A percentile compares a stretch with the other conserved stretches of the same genome.
Evolutionary conservation across 1,140 invertebrate genomes (phyloP).

Genomic region (Drosophila mojavensis): DNA sequence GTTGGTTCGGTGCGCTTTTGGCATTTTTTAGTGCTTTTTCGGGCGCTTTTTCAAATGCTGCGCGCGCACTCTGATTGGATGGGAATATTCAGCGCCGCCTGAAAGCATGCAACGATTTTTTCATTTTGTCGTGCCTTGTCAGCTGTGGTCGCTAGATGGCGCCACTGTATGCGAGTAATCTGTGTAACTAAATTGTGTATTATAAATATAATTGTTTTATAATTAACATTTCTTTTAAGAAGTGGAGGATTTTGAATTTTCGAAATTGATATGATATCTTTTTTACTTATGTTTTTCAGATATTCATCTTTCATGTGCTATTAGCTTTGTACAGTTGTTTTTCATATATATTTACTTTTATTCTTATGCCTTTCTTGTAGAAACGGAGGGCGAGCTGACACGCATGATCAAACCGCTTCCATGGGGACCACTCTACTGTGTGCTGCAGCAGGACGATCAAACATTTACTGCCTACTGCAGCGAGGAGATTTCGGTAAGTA

Average conservation of each 20-base stretch:
- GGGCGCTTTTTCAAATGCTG: slow-evolving; percentile 2
- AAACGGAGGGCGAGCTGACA: slow-evolving; percentile 79
- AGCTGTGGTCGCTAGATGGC: slow-evolving; percentile 28
- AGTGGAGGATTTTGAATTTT: no score
- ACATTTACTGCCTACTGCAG: slow-evolving; percentile 93
- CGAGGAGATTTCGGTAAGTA: slow-evolving; percentile 92
- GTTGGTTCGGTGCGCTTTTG: not conserved
- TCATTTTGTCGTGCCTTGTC: not conserved
- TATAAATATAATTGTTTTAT: no score
- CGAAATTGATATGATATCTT: no score
- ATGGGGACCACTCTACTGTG: slow-evolving; percentile 95
- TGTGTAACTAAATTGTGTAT: no score
- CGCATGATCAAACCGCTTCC: slow-evolving; percentile 84
- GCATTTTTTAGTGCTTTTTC: slow-evolving; percentile 17
- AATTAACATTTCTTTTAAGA: no score
- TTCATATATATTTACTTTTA: not conserved
- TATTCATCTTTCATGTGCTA: no score
- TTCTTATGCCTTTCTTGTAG: slow-evolving; percentile 34
- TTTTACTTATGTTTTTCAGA: no score
- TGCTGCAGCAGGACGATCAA: slow-evolving; percentile 93
- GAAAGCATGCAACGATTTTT: slow-evolving; percentile 45
- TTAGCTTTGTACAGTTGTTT: no score
- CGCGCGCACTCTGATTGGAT: slow-evolving; percentile 13
- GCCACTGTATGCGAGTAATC: slow-evolving; percentile 3
- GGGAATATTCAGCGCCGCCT: slow-evolving; percentile 25